Conservation (phyloP, 2,888 invertebrate species). For the Lithophane ornitopus region DNA sequence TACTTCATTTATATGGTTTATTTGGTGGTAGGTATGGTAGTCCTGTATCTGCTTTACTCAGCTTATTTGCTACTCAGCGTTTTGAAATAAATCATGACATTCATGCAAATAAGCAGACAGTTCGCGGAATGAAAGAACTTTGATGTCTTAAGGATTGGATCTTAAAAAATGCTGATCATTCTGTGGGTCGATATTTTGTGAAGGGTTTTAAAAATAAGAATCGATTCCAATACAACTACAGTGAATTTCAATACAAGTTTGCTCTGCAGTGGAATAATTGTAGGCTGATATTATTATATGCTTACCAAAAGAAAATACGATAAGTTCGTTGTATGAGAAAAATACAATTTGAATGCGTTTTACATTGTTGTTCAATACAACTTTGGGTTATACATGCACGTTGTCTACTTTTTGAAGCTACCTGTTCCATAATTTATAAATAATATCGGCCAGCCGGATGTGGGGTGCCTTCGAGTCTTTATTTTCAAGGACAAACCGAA, state of each 20-base stretch:
- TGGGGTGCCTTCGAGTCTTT: constrained; percentile 74
- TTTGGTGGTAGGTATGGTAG: not conserved
- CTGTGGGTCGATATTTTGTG: constrained; percentile 48
- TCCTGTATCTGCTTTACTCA: constrained; percentile 47
- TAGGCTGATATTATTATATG: constrained; percentile 4
- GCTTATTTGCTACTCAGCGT: constrained; percentile 50
- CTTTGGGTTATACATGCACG: not conserved
- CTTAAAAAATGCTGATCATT: constrained; percentile 68
- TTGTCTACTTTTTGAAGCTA: constrained; percentile 34
- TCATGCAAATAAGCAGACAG: constrained; percentile 68
- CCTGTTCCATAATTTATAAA: constrained; percentile 52
- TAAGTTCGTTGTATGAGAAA: constrained; percentile 5
- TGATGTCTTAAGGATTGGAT: constrained; percentile 63
- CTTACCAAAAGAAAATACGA: constrained; percentile 9
- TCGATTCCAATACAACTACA: constrained; percentile 23
- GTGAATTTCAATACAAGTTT: constrained; percentile 30
- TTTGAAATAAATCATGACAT: constrained; percentile 69
- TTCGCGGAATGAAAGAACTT: constrained; percentile 55
- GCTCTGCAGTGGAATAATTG: constrained; percentile 7
- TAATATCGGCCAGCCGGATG: constrained; percentile 79
- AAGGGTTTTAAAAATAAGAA: constrained; percentile 40
- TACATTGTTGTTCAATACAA: constrained; percentile 4
- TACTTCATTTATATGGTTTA: not conserved
- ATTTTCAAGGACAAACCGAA: constrained; percentile 79
- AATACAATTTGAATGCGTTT: constrained; percentile 20